Base-by-base conservation (phyloP, 1,140 invertebrate species). In the Holcopasites calliopsidis region DNA sequence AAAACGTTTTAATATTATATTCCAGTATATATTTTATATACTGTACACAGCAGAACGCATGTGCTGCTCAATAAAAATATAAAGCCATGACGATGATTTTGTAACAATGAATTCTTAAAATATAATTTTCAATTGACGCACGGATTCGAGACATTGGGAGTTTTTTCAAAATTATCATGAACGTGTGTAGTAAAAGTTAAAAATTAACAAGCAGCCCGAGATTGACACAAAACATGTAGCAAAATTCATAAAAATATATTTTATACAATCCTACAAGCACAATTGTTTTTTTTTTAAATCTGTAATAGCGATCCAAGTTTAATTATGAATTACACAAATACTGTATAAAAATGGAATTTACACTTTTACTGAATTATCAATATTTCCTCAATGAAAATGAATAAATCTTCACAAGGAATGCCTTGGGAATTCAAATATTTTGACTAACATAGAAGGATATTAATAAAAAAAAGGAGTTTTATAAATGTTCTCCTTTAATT, bases 21-120 rank as follows among this genome's bases (percentile, higher is more conserved):
- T 42, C 31, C 50, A 74, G 79, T 76, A 44, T 28, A 76, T 80
- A 74, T 78, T 40, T 74, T 76, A 62, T 84, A 80, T 78, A 79
- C 70, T 50, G 58, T 28, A 38, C 35, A 60, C 8, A 58, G 65
- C 58, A 80, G 44, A 50, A 66, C 50, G 50, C 62, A 74, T 74
- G 62, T 74, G 38, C 62, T 74, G 71, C 50, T 65, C 52, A 64
- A 49, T 55, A 50, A 58, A 76, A n/a, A 40, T n/a, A 58, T 40
- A 70, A 71, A 54, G 26, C 47, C 44, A 13, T 33, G 26, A 66
- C 47, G 35, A 71, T 11, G 28, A 54, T 70, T 76, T 50, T 75
- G 35, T 54, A 62, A 23, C 21, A 54, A 71, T 47, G 54, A 65
- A 33, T 38, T 23, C 31, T 57, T 52, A 21, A 75, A 52, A 47